Base-by-base conservation (phyloP, 2,888 invertebrate species). In the Orthosia gracilis region DNA sequence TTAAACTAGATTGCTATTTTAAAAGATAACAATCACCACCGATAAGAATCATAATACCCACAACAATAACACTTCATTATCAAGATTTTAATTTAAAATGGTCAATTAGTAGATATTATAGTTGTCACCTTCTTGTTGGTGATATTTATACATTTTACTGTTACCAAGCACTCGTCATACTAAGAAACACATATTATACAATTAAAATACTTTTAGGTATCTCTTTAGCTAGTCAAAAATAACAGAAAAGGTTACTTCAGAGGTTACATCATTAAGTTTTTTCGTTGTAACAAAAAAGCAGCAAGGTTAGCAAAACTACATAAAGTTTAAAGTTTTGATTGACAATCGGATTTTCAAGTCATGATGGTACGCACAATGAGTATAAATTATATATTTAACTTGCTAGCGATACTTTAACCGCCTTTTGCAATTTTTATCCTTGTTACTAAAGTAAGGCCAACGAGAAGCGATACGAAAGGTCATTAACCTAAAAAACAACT, bases 261-360 rank as follows among this genome's bases (percentile, higher is more conserved):
- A 12, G 26, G 18, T 73, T 50, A 78, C 79, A 59, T 69, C 58
- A 69, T 69, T 31, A n/a, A 1, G n/a, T 52, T 52, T 78, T 45
- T 59, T 59, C 7, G 4, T 49, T 54, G 47, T 11, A 50, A 23
- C 49, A 74, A 78, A 66, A 63, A 58, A 50, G 11, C 0, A 31
- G 11, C 2, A 47, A 68, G 13, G 50, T 78, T 58, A n/a, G n/a
- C n/a, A 69, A 69, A 74, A 59, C 78, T 23, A 78, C n/a, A 31
- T 47, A 69, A 45, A n/a, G n/a, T n/a, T n/a, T n/a, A n/a, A 50
- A 11, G 21, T 52, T 52, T n/a, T 78, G 50, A 58, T 31, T 52
- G 45, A n/a, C 21, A 58, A 31, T 52, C n/a, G 17, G 15, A 23
- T 59, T 49, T 47, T 26, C 31, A 31, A 69, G 58, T 69, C 45